Base-by-base conservation (phyloP, 2,888 invertebrate genomes). In the Caenorhabditis imperialis region DNA sequence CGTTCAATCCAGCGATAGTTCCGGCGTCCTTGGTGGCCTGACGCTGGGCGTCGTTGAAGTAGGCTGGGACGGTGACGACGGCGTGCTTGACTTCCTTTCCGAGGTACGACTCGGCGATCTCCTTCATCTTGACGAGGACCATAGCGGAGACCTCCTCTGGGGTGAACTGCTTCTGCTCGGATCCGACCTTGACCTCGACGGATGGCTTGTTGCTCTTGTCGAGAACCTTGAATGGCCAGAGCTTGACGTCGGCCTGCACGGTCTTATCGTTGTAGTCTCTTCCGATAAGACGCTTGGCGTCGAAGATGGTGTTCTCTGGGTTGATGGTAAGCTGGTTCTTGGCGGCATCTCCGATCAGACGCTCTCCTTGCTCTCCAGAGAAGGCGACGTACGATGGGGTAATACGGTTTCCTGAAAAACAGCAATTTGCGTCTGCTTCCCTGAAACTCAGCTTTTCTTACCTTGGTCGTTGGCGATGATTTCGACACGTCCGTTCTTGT, bases 71-170 rank as follows among this genome's bases (percentile, higher is more conserved):
- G 0, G 96, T 96, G 45, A 96, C 95, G 14, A 96, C 95, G 74
- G 94, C 94, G 87, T 93, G 92, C 77, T 85, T 86, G 54, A 94
- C 93, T 86, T 93, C 95, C 90, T 97, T 96, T 81, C 86, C 86
- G 51, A 86, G 82, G 75, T 86, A 86, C 8, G 84, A 79, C 73
- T 87, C 87, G 47, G 87, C 87, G 58, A 87, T 88, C 75, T 87
- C 87, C 83, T 87, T 87, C 87, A 87, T 87, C 81, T 87, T 87
- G 75, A 69, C 71, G 55, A 87, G 77, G 30, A 99, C 96, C 98
- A 99, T 99, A 76, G 99, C 97, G 20, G 97, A 97, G 85, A 99
- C 94, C 91, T 99, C 99, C 90, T 99, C 99, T 12, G 99, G 96
- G 0, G 97, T 94, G 89, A 99, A 99, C 35, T 93, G 91, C 88